Evolutionary conservation across 2,888 invertebrate species (phyloP), one percentile per base, ranked within the genome.

Genomic region (Dascillus cervinus): DNA sequence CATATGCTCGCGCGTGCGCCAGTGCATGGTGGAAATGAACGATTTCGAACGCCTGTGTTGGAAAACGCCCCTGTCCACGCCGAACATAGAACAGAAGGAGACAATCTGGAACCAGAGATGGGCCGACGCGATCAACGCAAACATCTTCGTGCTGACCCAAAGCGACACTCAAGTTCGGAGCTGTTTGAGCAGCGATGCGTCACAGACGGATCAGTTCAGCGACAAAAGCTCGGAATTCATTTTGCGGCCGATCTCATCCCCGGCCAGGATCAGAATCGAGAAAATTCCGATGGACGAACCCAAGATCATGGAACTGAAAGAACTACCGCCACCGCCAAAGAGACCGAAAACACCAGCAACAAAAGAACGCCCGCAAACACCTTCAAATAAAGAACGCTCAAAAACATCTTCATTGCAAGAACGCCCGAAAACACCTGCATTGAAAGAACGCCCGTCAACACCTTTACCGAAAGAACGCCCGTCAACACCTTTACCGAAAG

Each of bases 1-100:
- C 11, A 48, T 52, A 13, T 42, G 46, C 27, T 34, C 45, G 29
- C 37, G 43, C 13, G 44, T 52, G 4, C 30, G 46, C 4, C 36
- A 32, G 2, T 47, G 45, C 10, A 26, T 51, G n/a, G 39, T 41
- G 2, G 47, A 50, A 26, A 47, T 50, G 23, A 41, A 45, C 17
- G 25, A 30, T 17, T 39, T 45, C 20, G 30, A 41, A 13, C 11
- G 26, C 10, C 27, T 13, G 10, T 39, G 36, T 22, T 22, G 32
- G 13, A 32, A 28, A 10, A 5, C 29, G 11, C 8, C 8, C 9
- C 22, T 22, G 22, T 22, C 9, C 22, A 4, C 6, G 6, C 22
- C 9, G 6, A 22, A 22, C 4, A 6, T 17, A 17, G 4, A 17
- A 17, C 17, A 17, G n/a, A n/a, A n/a, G n/a, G n/a, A n/a, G n/a